Evolutionary conservation across 2,113 vertebrate species (phyloP), one percentile per base, ranked within the genome.

Genomic region (Cyprinodon variegatus): DNA sequence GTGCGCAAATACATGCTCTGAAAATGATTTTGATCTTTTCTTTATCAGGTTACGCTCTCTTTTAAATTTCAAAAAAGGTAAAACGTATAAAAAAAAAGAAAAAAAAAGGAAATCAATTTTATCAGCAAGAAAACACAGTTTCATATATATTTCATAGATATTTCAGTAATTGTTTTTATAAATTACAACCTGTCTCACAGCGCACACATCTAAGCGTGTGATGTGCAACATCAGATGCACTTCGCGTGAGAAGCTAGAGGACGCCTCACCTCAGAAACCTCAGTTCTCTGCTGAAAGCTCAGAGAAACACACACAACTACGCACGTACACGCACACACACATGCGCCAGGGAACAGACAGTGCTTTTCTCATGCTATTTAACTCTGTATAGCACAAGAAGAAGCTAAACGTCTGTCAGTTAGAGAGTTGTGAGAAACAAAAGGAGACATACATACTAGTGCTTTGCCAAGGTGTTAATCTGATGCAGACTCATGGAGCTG

Each of bases 221-320:
- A 93, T 92, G 82, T 82, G 87, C 90, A 83, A 86, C 88, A 90
- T 92, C 88, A 89, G 89, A 92, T 89, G 84, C 87, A 67, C 74
- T 84, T 93, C 72, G 87, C 90, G 88, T 92, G 92, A 92, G 90
- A 92, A 92, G 71, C 84, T 65, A 83, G 86, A 92, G 66, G 68
- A 86, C 22, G 78, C 78, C 78, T 92, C 83, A 92, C 90, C 92
- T 92, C 91, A 92, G 88, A 93, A 93, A 93, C 91, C 92, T 91
- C 91, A 92, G 78, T 77, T 68, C 79, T 83, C 20, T 5, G 83
- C 88, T 84, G 50, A 37, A 77, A 79, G 83, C 77, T 84, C 74
- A 78, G 59, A 65, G 67, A 77, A 43, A 83, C 57, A 83, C 39
- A 72, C 60, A 77, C 61, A 73, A 72, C 22, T 74, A 74, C 10